Base-by-base conservation (phyloP, 2,113 vertebrate species). In the Apeltes quadracus region DNA sequence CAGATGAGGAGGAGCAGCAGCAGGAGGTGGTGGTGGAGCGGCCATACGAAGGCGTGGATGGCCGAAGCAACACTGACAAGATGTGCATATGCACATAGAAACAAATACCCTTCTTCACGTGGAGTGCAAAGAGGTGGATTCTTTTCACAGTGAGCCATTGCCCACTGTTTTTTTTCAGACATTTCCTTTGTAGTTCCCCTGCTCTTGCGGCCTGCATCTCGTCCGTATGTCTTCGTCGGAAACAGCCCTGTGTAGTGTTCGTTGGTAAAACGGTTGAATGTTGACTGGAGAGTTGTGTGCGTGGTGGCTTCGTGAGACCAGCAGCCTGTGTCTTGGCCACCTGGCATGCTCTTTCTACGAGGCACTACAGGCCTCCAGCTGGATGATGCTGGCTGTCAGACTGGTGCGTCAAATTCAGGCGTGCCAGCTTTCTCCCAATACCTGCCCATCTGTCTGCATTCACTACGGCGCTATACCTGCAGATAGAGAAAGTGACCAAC, bases 331-430 rank as follows among this genome's bases (percentile, higher is more conserved):
- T 78, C 77, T 78, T 79, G 58, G 76, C 86, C 79, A 89, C 88
- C 82, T 90, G 87, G 88, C 78, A 78, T 54, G 50, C 70, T 81
- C 66, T 77, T 72, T 84, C 78, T 77, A 83, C 72, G 68, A 86
- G 72, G 75, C 70, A 73, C 66, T 69, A 67, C 48, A 82, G 83
- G 87, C 88, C 87, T 84, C 74, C 89, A 90, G 88, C 88, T 90
- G 89, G 87, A 90, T 80, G 72, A 77, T 69, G 87, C 83, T 79
- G 36, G 59, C 69, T 84, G 79, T 88, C 81, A 84, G 81, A 69
- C 81, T 87, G 83, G 70, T 78, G 79, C 78, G 70, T 84, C 85
- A 82, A 76, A 83, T 78, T 63, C 71, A 89, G 84, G 65, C 79
- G 76, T 74, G 82, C 73, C 82, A 81, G 82, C 79, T 86, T 85